Evolutionary conservation across 2,797 vertebrate species (phyloP).

Genomic region (Thripadectes ignobilis): DNA sequence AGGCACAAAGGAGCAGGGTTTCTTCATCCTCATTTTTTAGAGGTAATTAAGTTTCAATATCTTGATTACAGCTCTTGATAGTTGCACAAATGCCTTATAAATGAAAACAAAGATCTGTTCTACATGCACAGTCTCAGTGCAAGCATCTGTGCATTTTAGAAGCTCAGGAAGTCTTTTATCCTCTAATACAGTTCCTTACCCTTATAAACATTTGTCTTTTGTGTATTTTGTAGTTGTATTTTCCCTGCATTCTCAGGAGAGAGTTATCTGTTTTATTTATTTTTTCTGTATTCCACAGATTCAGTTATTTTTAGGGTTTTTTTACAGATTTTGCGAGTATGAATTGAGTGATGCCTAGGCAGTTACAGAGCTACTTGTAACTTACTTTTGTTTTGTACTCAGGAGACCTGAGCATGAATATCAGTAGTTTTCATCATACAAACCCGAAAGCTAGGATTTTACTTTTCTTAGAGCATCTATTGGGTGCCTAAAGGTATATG

Average conservation of each 20-base stretch:
- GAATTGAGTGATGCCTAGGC: background rate
- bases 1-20: background rate
- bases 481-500: background rate
- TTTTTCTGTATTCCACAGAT: background rate
- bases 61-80: background rate
- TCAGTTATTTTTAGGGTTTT: background rate
- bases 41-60: background rate
- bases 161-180: background rate
- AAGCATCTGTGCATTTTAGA: background rate
- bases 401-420: background rate
- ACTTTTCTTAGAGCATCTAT: background rate
- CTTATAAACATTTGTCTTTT: background rate
- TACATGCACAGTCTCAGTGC: background rate
- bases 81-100: background rate
- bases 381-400: slow-evolving; percentile 14
- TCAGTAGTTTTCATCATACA: background rate
- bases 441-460: background rate
- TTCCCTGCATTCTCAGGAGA: background rate
- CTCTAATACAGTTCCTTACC: background rate
- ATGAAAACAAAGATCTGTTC: background rate
- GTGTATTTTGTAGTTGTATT: background rate
- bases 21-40: background rate
- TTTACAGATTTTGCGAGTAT: background rate
- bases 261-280: background rate
- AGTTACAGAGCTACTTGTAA: background rate